Conservation (phyloP, 1,140 invertebrate species). For the Drosophila novamexicana region DNA sequence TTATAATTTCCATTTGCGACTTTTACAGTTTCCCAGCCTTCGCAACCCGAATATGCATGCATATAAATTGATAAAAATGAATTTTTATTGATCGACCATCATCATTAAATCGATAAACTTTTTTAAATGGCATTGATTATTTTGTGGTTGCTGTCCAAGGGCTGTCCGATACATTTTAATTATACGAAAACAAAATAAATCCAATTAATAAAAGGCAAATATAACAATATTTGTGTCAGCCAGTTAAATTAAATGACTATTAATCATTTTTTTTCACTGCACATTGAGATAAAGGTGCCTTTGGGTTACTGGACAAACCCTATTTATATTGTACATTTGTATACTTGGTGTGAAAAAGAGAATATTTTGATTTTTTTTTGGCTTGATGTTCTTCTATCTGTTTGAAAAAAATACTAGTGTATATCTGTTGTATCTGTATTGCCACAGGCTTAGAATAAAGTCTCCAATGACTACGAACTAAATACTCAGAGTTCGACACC, state of each 20-base stretch:
- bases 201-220: slow-evolving; percentile 3
- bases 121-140: slow-evolving; percentile 43
- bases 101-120: slow-evolving; percentile 27
- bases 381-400: too few relatives aligned
- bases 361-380: too few relatives aligned
- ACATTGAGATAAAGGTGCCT: too few relatives aligned
- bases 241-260: slow-evolving; percentile 66
- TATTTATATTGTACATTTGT: too few relatives aligned
- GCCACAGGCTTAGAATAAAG: too few relatives aligned
- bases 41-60: neutral
- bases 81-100: slow-evolving; percentile 19
- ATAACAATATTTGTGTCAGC: slow-evolving; percentile 14
- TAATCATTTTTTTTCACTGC: slow-evolving; percentile 28
- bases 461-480: too few relatives aligned
- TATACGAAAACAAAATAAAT: slow-evolving; percentile 7
- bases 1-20: slow-evolving; percentile 43
- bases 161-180: slow-evolving; percentile 21
- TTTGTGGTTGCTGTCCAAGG: slow-evolving; percentile 9
- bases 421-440: too few relatives aligned
- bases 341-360: too few relatives aligned
- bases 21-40: neutral
- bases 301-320: too few relatives aligned
- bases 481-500: too few relatives aligned
- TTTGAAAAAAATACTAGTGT: too few relatives aligned
- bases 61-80: slow-evolving; percentile 41